These are phyloP conservation scores for Anoplolepis gracilipes DNA, from an alignment of 1,140 invertebrate genomes.

Conservation along the genomic window DNA sequence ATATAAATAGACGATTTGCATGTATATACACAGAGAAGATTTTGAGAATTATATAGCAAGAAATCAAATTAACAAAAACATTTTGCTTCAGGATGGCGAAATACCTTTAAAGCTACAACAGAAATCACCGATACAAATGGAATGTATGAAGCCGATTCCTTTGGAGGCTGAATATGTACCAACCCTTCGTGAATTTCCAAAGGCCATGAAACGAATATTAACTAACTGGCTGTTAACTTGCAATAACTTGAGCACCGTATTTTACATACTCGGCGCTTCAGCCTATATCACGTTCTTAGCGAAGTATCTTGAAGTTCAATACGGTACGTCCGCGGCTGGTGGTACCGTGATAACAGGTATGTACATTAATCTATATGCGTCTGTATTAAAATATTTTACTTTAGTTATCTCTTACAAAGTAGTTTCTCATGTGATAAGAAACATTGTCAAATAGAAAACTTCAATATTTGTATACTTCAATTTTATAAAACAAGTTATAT, in stretches of 20 bases:
- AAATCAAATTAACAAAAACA: constrained; percentile 13
- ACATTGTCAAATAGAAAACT: neutral
- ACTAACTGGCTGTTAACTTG: constrained; percentile 87
- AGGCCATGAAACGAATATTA: constrained; percentile 87
- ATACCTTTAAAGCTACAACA: constrained; percentile 76
- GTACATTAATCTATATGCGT: neutral
- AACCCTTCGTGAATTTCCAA: constrained; percentile 86
- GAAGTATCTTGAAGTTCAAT: constrained; percentile 91
- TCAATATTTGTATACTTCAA: neutral
- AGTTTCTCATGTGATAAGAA: neutral
- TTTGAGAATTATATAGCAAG: neutral
- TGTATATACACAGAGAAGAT: neutral
- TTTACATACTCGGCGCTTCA: constrained; percentile 88
- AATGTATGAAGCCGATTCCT: constrained; percentile 55
- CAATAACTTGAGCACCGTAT: constrained; percentile 87
- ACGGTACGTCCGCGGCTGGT: constrained; percentile 87
- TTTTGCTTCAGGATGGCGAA: constrained; percentile 72
- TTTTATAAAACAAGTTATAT: neutral
- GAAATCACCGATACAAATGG: constrained; percentile 67
- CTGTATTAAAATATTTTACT: neutral
- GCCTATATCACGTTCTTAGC: constrained; percentile 90
- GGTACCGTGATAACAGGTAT: constrained; percentile 89
- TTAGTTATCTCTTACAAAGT: neutral
- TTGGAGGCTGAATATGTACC: constrained; percentile 72
- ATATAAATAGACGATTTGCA: neutral